Evolutionary conservation across 2,888 invertebrate species (phyloP), one percentile per base, ranked within the genome.

Genomic region (Theretra japonica): DNA sequence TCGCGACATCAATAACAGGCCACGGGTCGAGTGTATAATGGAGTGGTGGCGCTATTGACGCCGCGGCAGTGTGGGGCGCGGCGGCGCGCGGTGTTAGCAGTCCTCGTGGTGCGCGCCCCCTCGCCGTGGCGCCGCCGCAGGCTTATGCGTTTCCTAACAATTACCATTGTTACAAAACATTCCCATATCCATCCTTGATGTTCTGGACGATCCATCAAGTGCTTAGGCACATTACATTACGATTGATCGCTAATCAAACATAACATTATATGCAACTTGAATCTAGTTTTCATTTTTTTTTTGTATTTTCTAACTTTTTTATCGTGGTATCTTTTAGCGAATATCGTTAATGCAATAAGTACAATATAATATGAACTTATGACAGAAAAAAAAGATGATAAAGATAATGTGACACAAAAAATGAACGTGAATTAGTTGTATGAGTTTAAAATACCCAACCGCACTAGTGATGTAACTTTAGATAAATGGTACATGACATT

Each of bases 311-410:
- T 82, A 80, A 79, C 82, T 84, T 86, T 86, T 89, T 88, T 88
- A 79, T 89, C 83, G 86, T 87, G 84, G 88, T 90, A 88, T 90
- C 84, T 86, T 90, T 93, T 93, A 93, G 89, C 86, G 89, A 93
- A 93, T 92, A 93, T 90, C 89, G 88, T 92, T 90, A 91, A 91
- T 93, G 89, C 88, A 89, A 92, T 94, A 94, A 93, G 93, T 93
- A 94, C 93, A 92, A 91, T 93, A 94, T 85, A 91, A 88, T 86
- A 91, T 91, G 90, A 88, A 90, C 88, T 88, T 90, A 92, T 88
- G 87, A 89, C 86, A 88, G 87, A 88, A 88, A 84, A 84, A 84
- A 88, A 88, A 84, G 87, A 87, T 88, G 84, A 88, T 86, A 86
- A 79, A 90, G 76, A 87, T 86, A 85, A 89, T 76, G 86, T 85